Conservation (phyloP, 2,797 vertebrate genomes). For the Tauraco hartlaubi region DNA sequence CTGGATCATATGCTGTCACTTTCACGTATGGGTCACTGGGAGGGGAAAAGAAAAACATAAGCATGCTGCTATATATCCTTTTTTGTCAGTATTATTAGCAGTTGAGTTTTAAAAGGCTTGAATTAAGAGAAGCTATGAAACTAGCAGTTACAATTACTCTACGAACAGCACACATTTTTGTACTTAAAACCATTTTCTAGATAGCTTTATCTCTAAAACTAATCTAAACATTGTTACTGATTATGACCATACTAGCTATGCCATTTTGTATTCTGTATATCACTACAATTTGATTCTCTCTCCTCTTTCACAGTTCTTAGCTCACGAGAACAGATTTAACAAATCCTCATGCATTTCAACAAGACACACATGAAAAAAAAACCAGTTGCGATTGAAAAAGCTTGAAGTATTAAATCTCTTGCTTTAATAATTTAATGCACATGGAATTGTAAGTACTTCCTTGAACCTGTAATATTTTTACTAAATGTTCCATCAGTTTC, state of each 20-base stretch:
- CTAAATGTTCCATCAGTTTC: background rate
- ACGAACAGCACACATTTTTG: background rate
- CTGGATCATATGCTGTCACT: slow-evolving; percentile 91
- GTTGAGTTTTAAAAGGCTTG: background rate
- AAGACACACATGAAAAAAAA: background rate
- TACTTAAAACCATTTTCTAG: background rate
- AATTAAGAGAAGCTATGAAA: background rate
- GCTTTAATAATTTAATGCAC: background rate
- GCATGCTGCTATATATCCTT: background rate
- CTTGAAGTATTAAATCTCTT: background rate
- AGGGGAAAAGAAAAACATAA: slow-evolving; percentile 14
- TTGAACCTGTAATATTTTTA: background rate
- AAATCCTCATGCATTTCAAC: background rate
- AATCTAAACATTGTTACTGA: background rate
- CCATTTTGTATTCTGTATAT: background rate
- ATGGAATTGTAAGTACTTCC: background rate
- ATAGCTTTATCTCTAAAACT: background rate
- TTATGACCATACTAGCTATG: background rate
- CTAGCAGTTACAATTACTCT: background rate
- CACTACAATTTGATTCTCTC: background rate
- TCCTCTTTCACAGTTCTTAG: background rate
- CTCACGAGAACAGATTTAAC: background rate
- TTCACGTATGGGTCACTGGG: slow-evolving; percentile 94
- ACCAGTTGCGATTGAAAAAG: background rate
- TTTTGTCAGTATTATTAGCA: background rate